Evolutionary conservation across 2,797 vertebrate genomes (phyloP).

Genomic region (Brachyrhaphis roseni): DNA sequence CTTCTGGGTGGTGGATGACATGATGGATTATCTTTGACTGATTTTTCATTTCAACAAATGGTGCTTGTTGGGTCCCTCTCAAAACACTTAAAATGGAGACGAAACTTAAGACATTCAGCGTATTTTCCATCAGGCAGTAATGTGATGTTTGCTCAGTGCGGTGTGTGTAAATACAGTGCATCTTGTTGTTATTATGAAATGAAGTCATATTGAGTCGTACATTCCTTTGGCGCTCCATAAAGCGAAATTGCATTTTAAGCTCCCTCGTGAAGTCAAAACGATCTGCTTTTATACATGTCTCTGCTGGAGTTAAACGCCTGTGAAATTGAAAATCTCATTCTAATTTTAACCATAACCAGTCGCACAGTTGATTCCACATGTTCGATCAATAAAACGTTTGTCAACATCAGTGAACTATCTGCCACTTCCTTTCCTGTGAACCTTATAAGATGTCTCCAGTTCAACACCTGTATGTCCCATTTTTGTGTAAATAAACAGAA

Average conservation of each 20-base stretch:
- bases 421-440: slow-evolving; percentile 45
- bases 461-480: slow-evolving; percentile 43
- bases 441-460: slow-evolving; percentile 38
- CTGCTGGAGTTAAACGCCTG: slow-evolving; percentile 18
- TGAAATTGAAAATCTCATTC: slow-evolving; percentile 14
- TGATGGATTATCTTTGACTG: slow-evolving; percentile 4
- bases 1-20: slow-evolving; percentile 16
- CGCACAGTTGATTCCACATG: slow-evolving; percentile 40
- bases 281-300: slow-evolving; percentile 17
- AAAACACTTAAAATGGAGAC: slow-evolving; percentile 43
- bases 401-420: slow-evolving; percentile 53
- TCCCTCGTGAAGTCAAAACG: slow-evolving; percentile 2
- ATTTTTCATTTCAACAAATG: slow-evolving; percentile 16
- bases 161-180: slow-evolving; percentile 57
- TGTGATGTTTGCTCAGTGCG: slow-evolving; percentile 65
- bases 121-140: slow-evolving; percentile 64
- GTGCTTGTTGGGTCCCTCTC: slow-evolving; percentile 62
- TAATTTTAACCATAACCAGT: slow-evolving; percentile 42
- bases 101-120: slow-evolving; percentile 30
- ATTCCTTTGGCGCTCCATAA: slow-evolving; percentile 21
- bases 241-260: slow-evolving; percentile 40
- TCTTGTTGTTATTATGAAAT: slow-evolving; percentile 53
- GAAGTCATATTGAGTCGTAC: slow-evolving; percentile 26
- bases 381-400: too few relatives aligned
- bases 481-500: slow-evolving; percentile 76